Evolutionary conservation across 23 tunicate species (phyloP).

Genomic region (Trididemnum nubilum): DNA sequence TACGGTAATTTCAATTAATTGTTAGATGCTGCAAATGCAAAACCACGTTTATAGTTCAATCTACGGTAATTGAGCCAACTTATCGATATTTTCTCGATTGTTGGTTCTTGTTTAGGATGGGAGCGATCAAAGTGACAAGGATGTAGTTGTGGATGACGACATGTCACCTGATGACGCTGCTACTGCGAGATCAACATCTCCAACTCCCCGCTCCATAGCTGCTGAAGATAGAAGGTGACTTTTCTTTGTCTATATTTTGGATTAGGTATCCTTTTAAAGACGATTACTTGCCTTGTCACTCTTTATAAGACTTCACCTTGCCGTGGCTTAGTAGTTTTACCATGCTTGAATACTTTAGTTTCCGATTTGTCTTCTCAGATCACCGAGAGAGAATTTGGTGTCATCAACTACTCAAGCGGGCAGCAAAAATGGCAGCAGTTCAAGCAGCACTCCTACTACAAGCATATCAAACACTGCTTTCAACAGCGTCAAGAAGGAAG

Average conservation of each 20-base stretch:
- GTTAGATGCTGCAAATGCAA: no score
- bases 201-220: conserved; percentile 11
- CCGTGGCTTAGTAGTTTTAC: no score
- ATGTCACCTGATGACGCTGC: conserved; percentile 46
- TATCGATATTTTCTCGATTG: no score
- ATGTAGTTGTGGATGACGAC: conserved; percentile 87
- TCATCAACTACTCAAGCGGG: conserved; percentile 84
- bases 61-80: no score
- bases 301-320: background rate
- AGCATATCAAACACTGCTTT: background rate
- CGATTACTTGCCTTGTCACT: background rate
- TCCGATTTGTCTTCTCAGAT: no score
- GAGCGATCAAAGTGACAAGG: conserved; percentile 90
- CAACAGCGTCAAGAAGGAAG: conserved; percentile 26
- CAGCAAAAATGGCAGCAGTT: conserved; percentile 56
- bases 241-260: background rate
- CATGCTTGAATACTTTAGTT: no score
- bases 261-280: no score
- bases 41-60: no score
- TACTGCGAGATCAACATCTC: conserved; percentile 26
- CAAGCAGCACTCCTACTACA: conserved; percentile 44
- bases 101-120: conserved; percentile 41
- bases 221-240: conserved; percentile 15
- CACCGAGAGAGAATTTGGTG: conserved; percentile 86
- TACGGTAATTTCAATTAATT: no score